Base-by-base conservation (phyloP, 2,113 vertebrate species). In the Gallinago paraguaiae region DNA sequence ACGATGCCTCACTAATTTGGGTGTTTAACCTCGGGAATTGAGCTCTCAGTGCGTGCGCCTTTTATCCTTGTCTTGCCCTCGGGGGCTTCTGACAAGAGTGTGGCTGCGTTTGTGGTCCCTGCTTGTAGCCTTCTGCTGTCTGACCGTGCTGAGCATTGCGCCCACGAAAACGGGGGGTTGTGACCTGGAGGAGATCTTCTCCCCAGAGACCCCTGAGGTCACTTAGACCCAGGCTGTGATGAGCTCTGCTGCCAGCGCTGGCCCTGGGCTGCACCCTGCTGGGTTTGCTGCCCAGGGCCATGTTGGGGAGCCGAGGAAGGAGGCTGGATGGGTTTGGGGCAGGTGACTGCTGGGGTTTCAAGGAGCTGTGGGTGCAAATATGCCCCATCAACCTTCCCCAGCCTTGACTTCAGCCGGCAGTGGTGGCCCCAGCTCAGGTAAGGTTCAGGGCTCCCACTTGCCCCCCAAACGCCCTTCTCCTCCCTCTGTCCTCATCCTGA, bases 61-160 rank as follows among this genome's bases (percentile, higher is more conserved):
- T 15, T 65, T 78, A 13, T 3, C 9, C 31, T 65, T 57, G 28
- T 4, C 7, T 59, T 79, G 61, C 12, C 20, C 43, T 79, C 2
- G 3, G 43, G 70, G n/a, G 33, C 69, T 71, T 82, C 75, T 65
- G 37, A 41, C 20, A 30, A 18, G 61, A 71, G n/a, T 69, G 37
- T 2, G 14, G 31, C 46, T 61, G 28, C 1, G 0, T 69, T 61
- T 71, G 53, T 31, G 22, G 19, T 37, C 0, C 3, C 27, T 78
- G 19, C 68, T 79, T 41, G 74, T 18, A 53, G 41, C 67, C 41
- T 75, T 72, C 71, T 75, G 37, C 54, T 83, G 51, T 53, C 72
- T 39, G 54, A n/a, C 28, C 0, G 0, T 1, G 1, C 28, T 63
- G 45, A 41, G 51, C 31, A 8, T 8, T 8, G 37, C 71, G 61